These are phyloP conservation scores for Coptodon bakossiorum DNA, from an alignment of 2,113 vertebrate genomes.

Conservation along the genomic window DNA sequence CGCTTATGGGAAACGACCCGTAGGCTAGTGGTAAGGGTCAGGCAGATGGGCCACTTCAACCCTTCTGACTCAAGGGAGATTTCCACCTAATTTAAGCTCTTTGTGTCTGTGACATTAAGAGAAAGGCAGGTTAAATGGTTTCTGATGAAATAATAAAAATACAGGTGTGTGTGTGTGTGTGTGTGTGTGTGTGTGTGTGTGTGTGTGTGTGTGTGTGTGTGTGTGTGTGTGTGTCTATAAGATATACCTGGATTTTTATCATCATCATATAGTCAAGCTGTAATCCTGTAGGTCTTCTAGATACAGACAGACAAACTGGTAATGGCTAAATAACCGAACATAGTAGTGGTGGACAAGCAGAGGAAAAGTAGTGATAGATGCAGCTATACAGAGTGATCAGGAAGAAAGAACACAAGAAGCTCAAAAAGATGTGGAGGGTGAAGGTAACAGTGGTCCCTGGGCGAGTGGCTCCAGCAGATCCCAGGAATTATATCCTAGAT, in stretches of 20 bases:
- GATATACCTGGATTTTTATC: not conserved
- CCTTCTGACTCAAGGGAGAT: not conserved
- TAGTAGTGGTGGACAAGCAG: not conserved
- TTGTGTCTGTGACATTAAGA: conserved; percentile 26
- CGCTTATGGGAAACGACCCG: conserved; percentile 22
- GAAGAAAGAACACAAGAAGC: not conserved
- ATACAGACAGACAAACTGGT: not conserved
- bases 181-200: too few species aligned
- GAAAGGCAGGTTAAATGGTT: not conserved
- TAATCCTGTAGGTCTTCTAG: not conserved
- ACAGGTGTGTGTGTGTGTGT: not conserved
- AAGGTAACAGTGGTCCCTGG: not conserved
- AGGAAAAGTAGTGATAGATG: not conserved
- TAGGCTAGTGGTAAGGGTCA: conserved; percentile 47
- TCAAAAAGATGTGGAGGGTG: not conserved
- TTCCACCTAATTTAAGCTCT: conserved; percentile 37
- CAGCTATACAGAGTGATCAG: not conserved
- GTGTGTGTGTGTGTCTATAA: not conserved
- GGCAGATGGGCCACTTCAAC: conserved; percentile 17
- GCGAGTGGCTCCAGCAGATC: not conserved
- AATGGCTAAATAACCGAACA: not conserved
- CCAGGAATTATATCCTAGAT: not conserved
- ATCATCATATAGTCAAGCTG: not conserved
- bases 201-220: accelerated
- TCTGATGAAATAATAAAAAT: not conserved